Percentiles rank a stretch among this genome's conserved stretches.
Evolutionary conservation across 2,888 invertebrate genomes (phyloP).

Genomic region (Ophioninae sp.): DNA sequence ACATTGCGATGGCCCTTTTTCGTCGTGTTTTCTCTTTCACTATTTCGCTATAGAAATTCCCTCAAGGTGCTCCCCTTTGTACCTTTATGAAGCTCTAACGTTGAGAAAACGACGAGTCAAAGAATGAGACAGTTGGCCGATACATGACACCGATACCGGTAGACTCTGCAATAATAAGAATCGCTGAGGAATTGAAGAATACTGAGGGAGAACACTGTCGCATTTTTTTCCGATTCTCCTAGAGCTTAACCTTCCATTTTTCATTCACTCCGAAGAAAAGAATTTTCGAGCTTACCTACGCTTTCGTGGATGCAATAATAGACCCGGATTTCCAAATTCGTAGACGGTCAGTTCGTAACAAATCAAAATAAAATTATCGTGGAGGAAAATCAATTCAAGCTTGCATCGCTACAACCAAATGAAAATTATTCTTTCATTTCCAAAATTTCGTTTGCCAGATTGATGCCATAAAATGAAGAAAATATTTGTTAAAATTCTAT

Average conservation of each 20-base stretch:
- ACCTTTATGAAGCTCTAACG: constrained; percentile 26
- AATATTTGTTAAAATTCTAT: background rate
- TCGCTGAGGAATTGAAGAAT: constrained; percentile 1
- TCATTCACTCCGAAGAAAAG: constrained; percentile 29
- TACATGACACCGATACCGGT: constrained; percentile 21
- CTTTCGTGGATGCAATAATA: constrained; percentile 9
- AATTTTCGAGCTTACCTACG: constrained; percentile 23
- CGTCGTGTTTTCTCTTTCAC: constrained; percentile 7
- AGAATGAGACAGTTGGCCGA: constrained; percentile 24
- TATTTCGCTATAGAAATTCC: constrained; percentile 7
- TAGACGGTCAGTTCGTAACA: constrained; percentile 21
- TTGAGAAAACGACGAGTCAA: background rate
- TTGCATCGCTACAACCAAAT: no score
- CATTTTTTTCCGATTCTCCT: constrained; percentile 24
- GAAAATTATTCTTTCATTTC: background rate
- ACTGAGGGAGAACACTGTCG: background rate
- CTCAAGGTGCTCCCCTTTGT: background rate
- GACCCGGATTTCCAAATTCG: constrained; percentile 30
- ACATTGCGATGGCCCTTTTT: constrained; percentile 34
- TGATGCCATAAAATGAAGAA: background rate
- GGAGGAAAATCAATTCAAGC: background rate
- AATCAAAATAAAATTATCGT: constrained; percentile 28
- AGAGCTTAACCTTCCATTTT: constrained; percentile 41
- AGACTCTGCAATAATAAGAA: constrained; percentile 22
- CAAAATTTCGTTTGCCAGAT: background rate